Evolutionary conservation across 2,113 vertebrate genomes (phyloP).

Genomic region (Neotoma lepida): DNA sequence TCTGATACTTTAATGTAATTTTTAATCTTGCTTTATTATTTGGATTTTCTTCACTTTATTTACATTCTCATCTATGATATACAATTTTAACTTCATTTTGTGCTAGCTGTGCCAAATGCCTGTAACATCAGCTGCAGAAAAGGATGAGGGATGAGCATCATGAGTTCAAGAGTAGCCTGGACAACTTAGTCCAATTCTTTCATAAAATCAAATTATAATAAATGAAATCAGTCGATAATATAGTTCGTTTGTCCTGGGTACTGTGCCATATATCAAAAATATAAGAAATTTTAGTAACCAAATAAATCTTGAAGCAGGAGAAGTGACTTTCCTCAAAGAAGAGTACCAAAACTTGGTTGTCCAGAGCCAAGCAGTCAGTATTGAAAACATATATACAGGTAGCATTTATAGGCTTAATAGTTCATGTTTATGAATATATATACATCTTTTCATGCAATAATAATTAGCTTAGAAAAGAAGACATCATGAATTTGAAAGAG

Average conservation of each 20-base stretch:
- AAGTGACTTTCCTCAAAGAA: too few relatives aligned
- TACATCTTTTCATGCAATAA: too few relatives aligned
- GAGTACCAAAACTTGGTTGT: too few relatives aligned
- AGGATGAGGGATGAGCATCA: not conserved
- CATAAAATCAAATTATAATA: not conserved
- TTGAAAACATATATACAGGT: too few relatives aligned
- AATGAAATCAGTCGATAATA: not conserved
- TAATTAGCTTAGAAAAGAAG: too few relatives aligned
- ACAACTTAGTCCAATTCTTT: not conserved
- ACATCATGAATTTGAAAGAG: too few relatives aligned
- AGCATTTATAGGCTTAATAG: too few relatives aligned
- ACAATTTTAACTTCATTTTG: not conserved
- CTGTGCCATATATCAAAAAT: too few relatives aligned
- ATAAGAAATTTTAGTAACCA: too few relatives aligned
- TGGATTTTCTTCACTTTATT: not conserved
- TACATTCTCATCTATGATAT: not conserved
- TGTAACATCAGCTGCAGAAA: not conserved
- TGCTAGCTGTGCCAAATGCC: not conserved
- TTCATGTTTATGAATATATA: too few relatives aligned
- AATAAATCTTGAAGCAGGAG: too few relatives aligned
- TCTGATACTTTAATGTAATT: not conserved
- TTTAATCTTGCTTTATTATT: not conserved
- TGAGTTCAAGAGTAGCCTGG: not conserved
- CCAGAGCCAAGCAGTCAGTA: too few relatives aligned
- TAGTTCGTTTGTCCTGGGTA: not conserved